Base-by-base conservation (phyloP, 2,797 vertebrate species). In the Cheirogaleus major region DNA sequence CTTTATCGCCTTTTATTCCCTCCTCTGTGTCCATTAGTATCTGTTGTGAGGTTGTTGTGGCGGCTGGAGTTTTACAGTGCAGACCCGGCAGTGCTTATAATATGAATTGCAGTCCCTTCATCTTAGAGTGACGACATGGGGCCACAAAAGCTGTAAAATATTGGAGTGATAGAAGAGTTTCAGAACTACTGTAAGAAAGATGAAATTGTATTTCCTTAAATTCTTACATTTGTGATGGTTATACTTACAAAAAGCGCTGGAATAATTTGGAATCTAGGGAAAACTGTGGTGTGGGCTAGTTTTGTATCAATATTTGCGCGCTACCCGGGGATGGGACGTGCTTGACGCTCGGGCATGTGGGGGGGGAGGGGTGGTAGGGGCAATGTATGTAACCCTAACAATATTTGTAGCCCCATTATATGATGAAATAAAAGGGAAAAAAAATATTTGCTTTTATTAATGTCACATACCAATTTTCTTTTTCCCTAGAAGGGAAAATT, bases 281-380 rank as follows among this genome's bases (percentile, higher is more conserved):
- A 23, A 55, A 55, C 32, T 83, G 20, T 90, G 61, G 57, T 41
- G 14, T 43, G 43, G 79, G 50, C 69, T 82, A 69, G 67, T 91
- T 88, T 95, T 79, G 52, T 95, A 65, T 96, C 38, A 82, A 20
- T 67, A 84, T 95, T 88, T 80, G 18, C 59, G 38, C 38, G 38
- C 38, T 4, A 38, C 38, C 38, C 4, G 38, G 38, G 38, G 38
- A 38, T 38, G 2, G 38, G 38, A 38, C 38, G 2, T 4, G 38
- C 38, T 38, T 38, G 38, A 38, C 2, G 38, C 38, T 38, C 38
- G 2, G 38, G 38, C 38, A 38, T 38, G 38, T 38, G 38, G 38
- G 38, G 38, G 38, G 2, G 38, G 38, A 38, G 38, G 38, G 38
- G 38, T 38, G 38, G 38, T 38, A 38, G 38, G 38, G 38, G 38